Conservation (phyloP, 2,888 invertebrate species). For the Nymphalis urticae region DNA sequence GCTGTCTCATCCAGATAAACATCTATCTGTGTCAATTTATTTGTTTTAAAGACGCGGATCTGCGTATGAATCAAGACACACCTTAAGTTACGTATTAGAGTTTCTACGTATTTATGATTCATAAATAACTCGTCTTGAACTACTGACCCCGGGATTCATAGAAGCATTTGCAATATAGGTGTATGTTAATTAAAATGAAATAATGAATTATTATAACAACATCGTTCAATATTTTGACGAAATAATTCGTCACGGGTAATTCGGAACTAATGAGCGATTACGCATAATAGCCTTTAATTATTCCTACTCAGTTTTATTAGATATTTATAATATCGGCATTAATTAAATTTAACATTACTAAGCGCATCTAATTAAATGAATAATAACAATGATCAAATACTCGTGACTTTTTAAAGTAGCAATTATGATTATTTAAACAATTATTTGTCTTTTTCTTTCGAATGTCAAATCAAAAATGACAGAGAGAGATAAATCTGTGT, state of each 20-base stretch:
- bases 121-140: conserved; percentile 52
- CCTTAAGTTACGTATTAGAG: conserved; percentile 37
- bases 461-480: too few relatives aligned
- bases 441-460: too few relatives aligned
- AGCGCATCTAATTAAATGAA: too few relatives aligned
- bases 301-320: not conserved
- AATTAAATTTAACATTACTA: too few relatives aligned
- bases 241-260: conserved; percentile 27
- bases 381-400: too few relatives aligned
- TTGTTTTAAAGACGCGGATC: conserved; percentile 53
- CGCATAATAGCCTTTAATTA: not conserved
- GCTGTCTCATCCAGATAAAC: conserved; percentile 22
- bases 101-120: conserved; percentile 38
- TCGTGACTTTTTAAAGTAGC: too few relatives aligned
- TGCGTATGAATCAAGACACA: conserved; percentile 53
- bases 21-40: conserved; percentile 30
- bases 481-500: too few relatives aligned
- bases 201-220: conserved; percentile 3
- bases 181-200: conserved; percentile 31
- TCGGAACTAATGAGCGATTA: conserved; percentile 5
- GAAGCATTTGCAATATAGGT: conserved; percentile 26
- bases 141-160: conserved; percentile 49
- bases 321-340: too few relatives aligned
- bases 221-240: conserved; percentile 26
- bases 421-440: too few relatives aligned